These are phyloP conservation scores for Margarornis squamiger DNA, from an alignment of 2,797 vertebrate genomes.

Conservation along the genomic window DNA sequence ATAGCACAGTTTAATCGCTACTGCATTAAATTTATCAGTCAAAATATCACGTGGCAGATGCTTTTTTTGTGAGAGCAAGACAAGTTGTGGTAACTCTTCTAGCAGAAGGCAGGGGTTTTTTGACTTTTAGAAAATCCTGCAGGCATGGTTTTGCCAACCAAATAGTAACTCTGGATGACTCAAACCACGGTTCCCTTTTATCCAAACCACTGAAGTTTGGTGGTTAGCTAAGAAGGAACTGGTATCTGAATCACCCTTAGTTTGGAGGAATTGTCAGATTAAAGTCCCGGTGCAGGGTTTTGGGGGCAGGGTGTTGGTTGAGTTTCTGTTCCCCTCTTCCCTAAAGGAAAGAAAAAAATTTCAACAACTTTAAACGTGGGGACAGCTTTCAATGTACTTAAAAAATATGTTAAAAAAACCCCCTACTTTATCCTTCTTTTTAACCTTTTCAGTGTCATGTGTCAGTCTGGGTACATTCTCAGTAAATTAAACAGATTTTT, in stretches of 20 bases:
- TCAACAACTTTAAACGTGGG: not conserved
- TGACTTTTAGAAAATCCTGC: slow-evolving; percentile 16
- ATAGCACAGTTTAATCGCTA: not conserved
- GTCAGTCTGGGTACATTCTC: not conserved
- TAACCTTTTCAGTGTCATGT: not conserved
- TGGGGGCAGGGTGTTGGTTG: not conserved
- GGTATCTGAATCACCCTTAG: slow-evolving; percentile 43
- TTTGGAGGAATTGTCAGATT: slow-evolving; percentile 16
- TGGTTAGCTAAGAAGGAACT: slow-evolving; percentile 55
- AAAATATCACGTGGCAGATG: not conserved
- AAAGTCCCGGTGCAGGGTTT: not conserved
- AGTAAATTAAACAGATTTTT: slow-evolving; percentile 10
- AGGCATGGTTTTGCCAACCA: slow-evolving; percentile 29
- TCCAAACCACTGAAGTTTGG: slow-evolving; percentile 45
- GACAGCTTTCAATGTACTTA: not conserved
- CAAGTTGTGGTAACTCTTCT: not conserved
- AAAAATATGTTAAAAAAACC: not conserved
- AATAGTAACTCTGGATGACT: slow-evolving; percentile 43
- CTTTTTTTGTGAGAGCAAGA: not conserved
- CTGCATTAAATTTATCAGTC: slow-evolving; percentile 23
- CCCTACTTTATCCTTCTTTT: not conserved
- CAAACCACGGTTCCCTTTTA: slow-evolving; percentile 50
- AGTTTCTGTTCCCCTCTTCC: not conserved
- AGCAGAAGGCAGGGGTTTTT: not conserved
- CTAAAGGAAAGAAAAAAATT: not conserved